Percentiles rank a stretch among this genome's conserved stretches.
phyloP scores from a whole-genome alignment of 2,113 vertebrate genomes.

The Sardina pilchardus region DNA sequence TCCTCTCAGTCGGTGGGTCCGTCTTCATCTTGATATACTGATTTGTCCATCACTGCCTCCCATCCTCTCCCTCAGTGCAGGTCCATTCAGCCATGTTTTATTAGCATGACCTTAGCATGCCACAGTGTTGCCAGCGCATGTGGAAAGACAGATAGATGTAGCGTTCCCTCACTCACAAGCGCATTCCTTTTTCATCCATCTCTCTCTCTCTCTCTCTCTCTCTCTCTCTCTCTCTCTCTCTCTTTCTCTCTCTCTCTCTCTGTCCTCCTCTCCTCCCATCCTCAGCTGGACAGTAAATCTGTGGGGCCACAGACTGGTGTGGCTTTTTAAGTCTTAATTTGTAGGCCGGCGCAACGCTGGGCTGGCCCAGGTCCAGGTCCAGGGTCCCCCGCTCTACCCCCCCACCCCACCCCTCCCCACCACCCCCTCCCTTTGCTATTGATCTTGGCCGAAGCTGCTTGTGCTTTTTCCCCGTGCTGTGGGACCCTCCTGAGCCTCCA shows the following conservation, averaged over 20 bases:
- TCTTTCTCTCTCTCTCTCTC: background rate
- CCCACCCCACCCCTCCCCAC: too few relatives aligned
- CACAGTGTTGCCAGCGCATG: background rate
- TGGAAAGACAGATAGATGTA: background rate
- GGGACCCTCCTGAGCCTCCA: background rate
- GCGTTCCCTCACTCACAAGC: background rate
- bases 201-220: background rate
- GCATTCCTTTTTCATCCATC: background rate
- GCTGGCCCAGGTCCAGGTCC: conserved; percentile 8
- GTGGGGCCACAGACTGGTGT: background rate
- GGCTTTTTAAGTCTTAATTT: conserved; percentile 10
- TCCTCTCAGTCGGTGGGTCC: background rate
- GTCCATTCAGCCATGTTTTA: background rate
- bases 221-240: background rate
- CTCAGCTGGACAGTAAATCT: conserved; percentile 12
- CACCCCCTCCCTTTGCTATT: background rate
- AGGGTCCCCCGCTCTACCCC: background rate
- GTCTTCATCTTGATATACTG: background rate
- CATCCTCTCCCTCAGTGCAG: background rate
- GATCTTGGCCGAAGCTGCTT: background rate
- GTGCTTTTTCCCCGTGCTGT: background rate
- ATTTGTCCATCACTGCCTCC: background rate
- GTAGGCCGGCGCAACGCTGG: background rate
- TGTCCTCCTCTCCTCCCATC: background rate
- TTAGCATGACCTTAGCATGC: background rate